These are phyloP conservation scores for Bruchidius siliquastri DNA, from an alignment of 2,888 invertebrate genomes.

Conservation along the genomic window DNA sequence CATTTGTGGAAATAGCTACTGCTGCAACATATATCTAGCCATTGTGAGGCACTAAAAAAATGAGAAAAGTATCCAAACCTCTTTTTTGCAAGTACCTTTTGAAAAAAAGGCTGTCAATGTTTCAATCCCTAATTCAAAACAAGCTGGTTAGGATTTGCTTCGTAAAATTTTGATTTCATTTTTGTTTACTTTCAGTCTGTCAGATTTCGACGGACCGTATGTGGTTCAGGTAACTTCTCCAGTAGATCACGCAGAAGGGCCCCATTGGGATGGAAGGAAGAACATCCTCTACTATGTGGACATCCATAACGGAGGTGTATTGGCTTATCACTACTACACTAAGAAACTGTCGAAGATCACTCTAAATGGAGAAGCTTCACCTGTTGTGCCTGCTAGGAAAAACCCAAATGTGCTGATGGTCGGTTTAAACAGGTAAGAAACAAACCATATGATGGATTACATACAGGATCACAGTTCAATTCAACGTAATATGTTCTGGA, in stretches of 20 bases:
- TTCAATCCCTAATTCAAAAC: too few species aligned
- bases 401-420: constrained; percentile 31
- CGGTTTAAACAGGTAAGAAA: constrained; percentile 27
- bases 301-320: constrained; percentile 31
- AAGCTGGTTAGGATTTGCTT: too few species aligned
- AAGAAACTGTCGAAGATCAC: constrained; percentile 23
- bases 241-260: constrained; percentile 34
- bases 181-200: background rate
- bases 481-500: too few species aligned
- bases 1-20: too few species aligned
- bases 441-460: background rate
- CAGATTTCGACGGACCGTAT: constrained; percentile 19
- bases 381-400: constrained; percentile 28
- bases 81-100: too few species aligned
- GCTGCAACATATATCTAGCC: too few species aligned
- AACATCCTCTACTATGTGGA: constrained; percentile 34
- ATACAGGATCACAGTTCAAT: too few species aligned
- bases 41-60: too few species aligned
- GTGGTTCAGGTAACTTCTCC: constrained; percentile 28
- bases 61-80: too few species aligned
- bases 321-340: constrained; percentile 30
- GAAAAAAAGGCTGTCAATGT: too few species aligned
- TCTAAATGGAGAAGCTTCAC: constrained; percentile 27
- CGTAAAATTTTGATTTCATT: too few species aligned
- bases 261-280: constrained; percentile 33